These are phyloP conservation scores for Catagonus wagneri DNA, from an alignment of 2,113 vertebrate species.

Conservation along the genomic window DNA sequence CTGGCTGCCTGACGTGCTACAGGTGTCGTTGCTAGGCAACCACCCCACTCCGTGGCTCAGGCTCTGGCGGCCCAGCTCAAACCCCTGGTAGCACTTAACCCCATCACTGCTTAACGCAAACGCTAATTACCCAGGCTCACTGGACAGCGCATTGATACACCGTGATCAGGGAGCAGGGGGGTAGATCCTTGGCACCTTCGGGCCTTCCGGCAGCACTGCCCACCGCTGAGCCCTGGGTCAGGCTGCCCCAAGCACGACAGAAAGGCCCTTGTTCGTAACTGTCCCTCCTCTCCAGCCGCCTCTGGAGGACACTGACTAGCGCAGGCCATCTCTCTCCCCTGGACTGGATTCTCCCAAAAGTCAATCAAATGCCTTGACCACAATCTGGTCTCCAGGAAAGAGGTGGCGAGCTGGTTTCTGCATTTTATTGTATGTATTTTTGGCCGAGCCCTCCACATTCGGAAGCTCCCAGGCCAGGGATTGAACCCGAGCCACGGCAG, in stretches of 20 bases:
- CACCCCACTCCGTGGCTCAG: conserved; percentile 70
- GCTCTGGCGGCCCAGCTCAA: conserved; percentile 78
- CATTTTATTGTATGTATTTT: background rate
- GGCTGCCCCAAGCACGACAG: background rate
- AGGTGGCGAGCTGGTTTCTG: background rate
- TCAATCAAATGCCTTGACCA: background rate
- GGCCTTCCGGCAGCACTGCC: background rate
- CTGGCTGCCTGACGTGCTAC: conserved; percentile 80
- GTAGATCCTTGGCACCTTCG: background rate
- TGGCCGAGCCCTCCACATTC: too few species aligned
- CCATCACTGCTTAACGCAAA: conserved; percentile 75
- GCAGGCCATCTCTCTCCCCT: background rate
- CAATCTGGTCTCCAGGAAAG: background rate
- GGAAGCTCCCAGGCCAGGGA: too few species aligned
- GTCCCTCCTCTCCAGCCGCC: background rate
- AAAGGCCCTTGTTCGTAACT: background rate
- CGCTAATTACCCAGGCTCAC: conserved; percentile 73
- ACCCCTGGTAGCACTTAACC: conserved; percentile 78
- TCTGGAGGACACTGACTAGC: background rate
- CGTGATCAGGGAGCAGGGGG: background rate
- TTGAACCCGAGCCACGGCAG: too few species aligned
- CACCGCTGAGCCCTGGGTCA: background rate
- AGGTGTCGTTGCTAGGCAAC: conserved; percentile 85
- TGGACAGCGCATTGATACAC: conserved; percentile 47
- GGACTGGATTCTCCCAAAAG: background rate